Percentiles rank a stretch among this genome's conserved stretches.
Evolutionary conservation across 1,140 invertebrate genomes (phyloP).

Genomic region (Ostrea denselamellosa): DNA sequence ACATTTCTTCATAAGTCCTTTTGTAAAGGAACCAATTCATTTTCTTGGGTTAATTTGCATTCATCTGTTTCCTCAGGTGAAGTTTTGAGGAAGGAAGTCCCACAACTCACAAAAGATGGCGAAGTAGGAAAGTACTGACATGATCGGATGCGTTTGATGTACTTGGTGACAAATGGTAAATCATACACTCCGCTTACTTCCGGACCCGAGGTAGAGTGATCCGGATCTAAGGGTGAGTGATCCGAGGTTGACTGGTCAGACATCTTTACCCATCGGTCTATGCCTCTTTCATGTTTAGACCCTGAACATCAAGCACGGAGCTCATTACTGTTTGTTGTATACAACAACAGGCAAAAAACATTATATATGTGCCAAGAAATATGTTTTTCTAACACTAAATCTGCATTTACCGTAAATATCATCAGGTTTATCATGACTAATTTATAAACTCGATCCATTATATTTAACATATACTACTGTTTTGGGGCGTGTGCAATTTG

Average conservation of each 20-base stretch:
- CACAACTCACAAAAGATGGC: background rate
- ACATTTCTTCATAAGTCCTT: no score
- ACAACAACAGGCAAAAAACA: no score
- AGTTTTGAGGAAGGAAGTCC: background rate
- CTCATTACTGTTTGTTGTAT: no score
- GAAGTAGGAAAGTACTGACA: background rate
- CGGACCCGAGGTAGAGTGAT: background rate
- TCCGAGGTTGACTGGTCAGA: background rate
- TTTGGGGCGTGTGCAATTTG: no score
- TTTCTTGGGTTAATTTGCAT: no score
- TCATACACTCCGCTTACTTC: slow-evolving; percentile 1
- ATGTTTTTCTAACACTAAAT: no score
- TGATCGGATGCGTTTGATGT: background rate
- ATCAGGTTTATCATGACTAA: no score
- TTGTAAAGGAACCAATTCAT: no score
- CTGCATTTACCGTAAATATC: no score
- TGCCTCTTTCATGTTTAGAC: slow-evolving; percentile 37
- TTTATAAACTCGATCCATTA: no score
- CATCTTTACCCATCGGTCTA: slow-evolving; percentile 14
- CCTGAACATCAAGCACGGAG: background rate
- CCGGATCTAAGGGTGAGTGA: background rate
- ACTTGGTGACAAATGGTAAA: slow-evolving; percentile 24
- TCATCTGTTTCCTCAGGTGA: background rate
- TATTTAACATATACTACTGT: no score
- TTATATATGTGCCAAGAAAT: no score